Conservation (phyloP, 1,140 invertebrate genomes). For the Drosophila biarmipes region DNA sequence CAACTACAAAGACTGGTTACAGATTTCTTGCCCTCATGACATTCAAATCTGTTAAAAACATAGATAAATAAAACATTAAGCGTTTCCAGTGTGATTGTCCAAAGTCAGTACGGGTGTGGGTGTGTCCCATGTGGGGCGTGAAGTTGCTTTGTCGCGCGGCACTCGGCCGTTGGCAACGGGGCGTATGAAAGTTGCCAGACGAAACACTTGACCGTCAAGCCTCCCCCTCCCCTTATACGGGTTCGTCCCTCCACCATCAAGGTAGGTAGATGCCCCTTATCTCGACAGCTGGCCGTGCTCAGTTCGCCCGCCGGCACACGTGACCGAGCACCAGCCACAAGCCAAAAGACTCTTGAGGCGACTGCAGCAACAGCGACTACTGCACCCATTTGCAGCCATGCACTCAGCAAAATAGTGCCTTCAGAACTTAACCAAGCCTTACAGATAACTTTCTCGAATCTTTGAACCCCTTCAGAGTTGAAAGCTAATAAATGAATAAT, state of each 20-base stretch:
- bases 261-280: slow-evolving; percentile 44
- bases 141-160: slow-evolving; percentile 35
- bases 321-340: slow-evolving; percentile 62
- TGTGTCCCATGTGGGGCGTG: slow-evolving; percentile 29
- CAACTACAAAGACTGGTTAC: slow-evolving; percentile 3
- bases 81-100: slow-evolving; percentile 31
- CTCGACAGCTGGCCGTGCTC: slow-evolving; percentile 56
- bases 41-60: slow-evolving; percentile 29
- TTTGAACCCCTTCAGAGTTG: too few species aligned
- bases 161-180: slow-evolving; percentile 42
- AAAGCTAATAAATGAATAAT: too few species aligned
- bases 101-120: slow-evolving; percentile 5
- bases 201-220: slow-evolving; percentile 67
- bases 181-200: slow-evolving; percentile 48
- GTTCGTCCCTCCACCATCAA: not conserved
- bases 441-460: too few species aligned
- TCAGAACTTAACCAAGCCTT: too few species aligned
- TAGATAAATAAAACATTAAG: slow-evolving; percentile 36
- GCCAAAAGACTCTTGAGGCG: slow-evolving; percentile 52
- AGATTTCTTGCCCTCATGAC: slow-evolving; percentile 5
- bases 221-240: not conserved
- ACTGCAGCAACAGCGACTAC: slow-evolving; percentile 28
- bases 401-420: not conserved
- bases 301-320: slow-evolving; percentile 49
- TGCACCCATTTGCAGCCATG: slow-evolving; percentile 64